Evolutionary conservation across 2,797 vertebrate genomes (phyloP), one percentile per base, ranked within the genome.

Genomic region (Hypotaenidia philippensis): DNA sequence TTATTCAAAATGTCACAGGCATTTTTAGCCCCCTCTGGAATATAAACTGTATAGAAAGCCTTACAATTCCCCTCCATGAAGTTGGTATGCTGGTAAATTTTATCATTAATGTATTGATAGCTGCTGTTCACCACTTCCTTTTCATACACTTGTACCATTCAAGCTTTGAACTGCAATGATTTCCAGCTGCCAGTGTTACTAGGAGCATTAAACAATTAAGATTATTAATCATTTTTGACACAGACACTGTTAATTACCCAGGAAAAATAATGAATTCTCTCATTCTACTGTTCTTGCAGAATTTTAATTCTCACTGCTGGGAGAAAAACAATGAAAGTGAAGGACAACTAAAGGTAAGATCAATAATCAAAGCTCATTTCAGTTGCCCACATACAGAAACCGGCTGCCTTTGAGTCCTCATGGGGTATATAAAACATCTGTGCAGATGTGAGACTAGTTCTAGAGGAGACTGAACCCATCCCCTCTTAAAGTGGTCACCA

Each of bases 241-340:
- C 4, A 83, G n/a, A 27, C 14, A 61, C 55, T 68, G 38, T 53
- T 87, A 81, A 94, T 65, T 89, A 94, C 34, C 26, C 27, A 75
- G 38, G 31, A 77, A 90, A 89, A 92, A 93, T 7, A 76, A 84
- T 29, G 5, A 88, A 61, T 93, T 88, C 40, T 68, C 45, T 47
- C 29, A 82, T 72, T 86, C 64, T 66, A 69, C 45, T 63, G 14
- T 64, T 80, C 56, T 83, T 87, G 60, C 16, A 87, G 63, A 90
- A 72, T 84, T 90, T 70, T 41, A 87, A 88, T 75, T 89, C 53
- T 61, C 72, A 71, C n/a, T 81, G 57, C 79, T 94, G 34, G 19
- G 34, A 90, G 57, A 89, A 88, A 92, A 91, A 38, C 6, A 70
- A 89, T 5, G 50, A 34, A 94, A 90, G n/a, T 60, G 71, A 94